Evolutionary conservation across 1,140 invertebrate species (phyloP).

Genomic region (Hyles vespertilio): DNA sequence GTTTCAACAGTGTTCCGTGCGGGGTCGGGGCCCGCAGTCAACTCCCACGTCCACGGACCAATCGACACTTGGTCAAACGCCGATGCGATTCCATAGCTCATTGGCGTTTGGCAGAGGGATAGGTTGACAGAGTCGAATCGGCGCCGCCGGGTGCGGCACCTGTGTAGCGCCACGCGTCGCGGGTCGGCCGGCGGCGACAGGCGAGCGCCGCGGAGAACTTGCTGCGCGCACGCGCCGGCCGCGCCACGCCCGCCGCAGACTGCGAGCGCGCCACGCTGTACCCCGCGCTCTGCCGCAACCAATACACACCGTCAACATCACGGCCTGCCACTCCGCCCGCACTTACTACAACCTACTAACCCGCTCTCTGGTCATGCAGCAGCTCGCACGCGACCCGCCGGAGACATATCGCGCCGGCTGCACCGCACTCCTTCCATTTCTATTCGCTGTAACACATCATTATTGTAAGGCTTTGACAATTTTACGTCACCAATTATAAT

Average conservation of each 20-base stretch:
- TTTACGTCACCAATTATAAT: slow-evolving; percentile 4
- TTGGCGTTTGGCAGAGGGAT: slow-evolving; percentile 12
- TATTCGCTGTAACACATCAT: slow-evolving; percentile 48
- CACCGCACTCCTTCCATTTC: slow-evolving; percentile 69
- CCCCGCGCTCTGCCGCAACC: slow-evolving; percentile 63
- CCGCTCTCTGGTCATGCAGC: slow-evolving; percentile 77
- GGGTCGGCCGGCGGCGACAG: slow-evolving; percentile 84
- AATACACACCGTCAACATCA: too few relatives aligned
- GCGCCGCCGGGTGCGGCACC: slow-evolving; percentile 41
- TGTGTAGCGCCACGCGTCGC: slow-evolving; percentile 61
- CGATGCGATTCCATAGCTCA: not conserved
- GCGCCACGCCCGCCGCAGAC: slow-evolving; percentile 84
- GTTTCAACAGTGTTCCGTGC: slow-evolving; percentile 69
- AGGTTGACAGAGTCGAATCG: slow-evolving; percentile 21
- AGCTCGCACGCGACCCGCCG: slow-evolving; percentile 82
- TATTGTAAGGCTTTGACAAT: too few relatives aligned
- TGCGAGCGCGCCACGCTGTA: slow-evolving; percentile 78
- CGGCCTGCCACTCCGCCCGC: too few relatives aligned
- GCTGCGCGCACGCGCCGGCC: slow-evolving; percentile 78
- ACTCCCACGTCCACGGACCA: slow-evolving; percentile 31
- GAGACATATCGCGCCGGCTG: slow-evolving; percentile 85
- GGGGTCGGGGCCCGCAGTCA: slow-evolving; percentile 51
- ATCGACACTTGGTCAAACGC: slow-evolving; percentile 13
- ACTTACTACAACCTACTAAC: slow-evolving; percentile 40
- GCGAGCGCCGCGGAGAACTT: slow-evolving; percentile 81